Evolutionary conservation across 2,113 vertebrate genomes (phyloP), one percentile per base, ranked within the genome.

Genomic region (Hemiscyllium ocellatum): DNA sequence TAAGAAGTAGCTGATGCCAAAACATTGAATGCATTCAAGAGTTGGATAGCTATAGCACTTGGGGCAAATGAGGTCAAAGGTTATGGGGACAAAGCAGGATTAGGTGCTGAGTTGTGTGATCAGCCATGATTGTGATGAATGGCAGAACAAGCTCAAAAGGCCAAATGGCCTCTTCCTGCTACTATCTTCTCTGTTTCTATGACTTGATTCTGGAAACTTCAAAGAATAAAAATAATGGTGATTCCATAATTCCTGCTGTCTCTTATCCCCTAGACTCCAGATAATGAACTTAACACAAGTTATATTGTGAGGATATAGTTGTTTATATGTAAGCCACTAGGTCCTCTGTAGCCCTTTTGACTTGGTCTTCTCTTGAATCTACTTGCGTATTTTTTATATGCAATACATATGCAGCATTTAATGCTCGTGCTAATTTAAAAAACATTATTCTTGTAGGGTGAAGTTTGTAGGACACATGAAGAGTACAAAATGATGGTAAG

Each of bases 361-460:
- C 22, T 87, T 66, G 29, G 61, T 1, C 8, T 66, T 93, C 89
- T 91, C 15, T 17, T 65, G 56, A 22, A 76, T 76, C 8, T 33
- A 24, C 42, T 24, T 33, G 33, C 2, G 26, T n/a, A 65, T 33
- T 66, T 37, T 94, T 72, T 13, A 37, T 50, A 24, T 95, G 20
- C 42, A 72, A 42, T 47, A 94, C 24, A 15, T 70, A 47, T 72
- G 17, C 42, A 52, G 42, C 20, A 50, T 50, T 94, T 33, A 56
- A 52, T 52, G 29, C 13, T 4, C 47, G 2, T 72, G 47, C 68
- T 70, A 72, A 72, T 72, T 95, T 29, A 52, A 20, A 89, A 93
- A 61, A 87, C 13, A 70, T 42, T 95, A 50, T 95, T 33, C 68
- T 95, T 95, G 94, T 72, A 95, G 94, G 94, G 94, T 72, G 94